phyloP scores from a whole-genome alignment of 2,888 invertebrate genomes.

The Eristalinus sepulchralis region DNA sequence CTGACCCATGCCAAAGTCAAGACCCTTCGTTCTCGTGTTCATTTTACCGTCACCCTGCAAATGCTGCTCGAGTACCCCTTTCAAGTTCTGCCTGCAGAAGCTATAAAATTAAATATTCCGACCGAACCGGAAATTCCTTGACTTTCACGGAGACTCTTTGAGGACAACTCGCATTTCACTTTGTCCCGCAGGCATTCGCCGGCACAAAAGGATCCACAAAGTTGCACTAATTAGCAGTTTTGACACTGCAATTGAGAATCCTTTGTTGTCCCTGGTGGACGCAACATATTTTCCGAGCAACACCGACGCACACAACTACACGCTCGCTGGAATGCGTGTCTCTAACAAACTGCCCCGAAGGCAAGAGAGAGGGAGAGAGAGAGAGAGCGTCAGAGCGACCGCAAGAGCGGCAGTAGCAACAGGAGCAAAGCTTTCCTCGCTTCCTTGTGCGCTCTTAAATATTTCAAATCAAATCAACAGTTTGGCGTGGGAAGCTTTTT shows the following conservation, averaged over 20 bases:
- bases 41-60: not conserved
- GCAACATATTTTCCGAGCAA: not conserved
- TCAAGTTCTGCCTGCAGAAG: not conserved
- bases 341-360: not conserved
- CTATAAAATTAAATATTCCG: not conserved
- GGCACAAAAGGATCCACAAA: not conserved
- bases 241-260: not conserved
- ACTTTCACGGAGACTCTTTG: not conserved
- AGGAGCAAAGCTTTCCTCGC: slow-evolving; percentile 27
- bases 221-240: not conserved
- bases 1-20: not conserved
- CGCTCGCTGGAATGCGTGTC: not conserved
- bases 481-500: slow-evolving; percentile 43
- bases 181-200: not conserved
- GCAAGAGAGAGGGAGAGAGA: not conserved
- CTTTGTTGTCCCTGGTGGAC: not conserved
- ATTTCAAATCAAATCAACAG: slow-evolving; percentile 48
- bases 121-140: not conserved
- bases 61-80: not conserved
- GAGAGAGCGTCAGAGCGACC: not conserved
- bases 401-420: not conserved
- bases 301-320: not conserved
- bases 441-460: slow-evolving; percentile 25
- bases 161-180: not conserved
- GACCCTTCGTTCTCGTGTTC: not conserved